Evolutionary conservation across 2,888 invertebrate species (phyloP).

Genomic region (Pachycephus smyrnensis): DNA sequence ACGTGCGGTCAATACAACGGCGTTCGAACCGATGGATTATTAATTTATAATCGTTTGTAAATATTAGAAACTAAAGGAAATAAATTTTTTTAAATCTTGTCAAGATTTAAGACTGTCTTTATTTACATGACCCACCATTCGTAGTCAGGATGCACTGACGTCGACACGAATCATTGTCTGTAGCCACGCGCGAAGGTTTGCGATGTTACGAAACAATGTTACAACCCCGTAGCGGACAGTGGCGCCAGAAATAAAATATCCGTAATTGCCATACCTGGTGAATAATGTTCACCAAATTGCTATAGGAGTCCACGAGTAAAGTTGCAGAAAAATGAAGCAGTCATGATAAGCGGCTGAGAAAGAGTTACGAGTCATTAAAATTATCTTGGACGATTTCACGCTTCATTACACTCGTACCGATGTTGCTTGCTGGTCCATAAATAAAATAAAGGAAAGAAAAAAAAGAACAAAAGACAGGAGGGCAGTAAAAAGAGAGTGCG

Average conservation of each 20-base stretch:
- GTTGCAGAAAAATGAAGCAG: not conserved
- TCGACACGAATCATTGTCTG: not conserved
- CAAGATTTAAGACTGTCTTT: not conserved
- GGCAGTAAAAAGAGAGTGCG: not conserved
- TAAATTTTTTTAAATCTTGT: slow-evolving; percentile 50
- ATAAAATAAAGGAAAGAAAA: not conserved
- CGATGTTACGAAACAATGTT: not conserved
- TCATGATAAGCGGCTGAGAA: not conserved
- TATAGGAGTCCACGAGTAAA: not conserved
- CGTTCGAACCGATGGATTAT: slow-evolving; percentile 51
- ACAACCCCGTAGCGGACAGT: not conserved
- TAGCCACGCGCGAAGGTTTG: not conserved
- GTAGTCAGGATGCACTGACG: not conserved
- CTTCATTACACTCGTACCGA: not conserved
- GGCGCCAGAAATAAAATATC: not conserved
- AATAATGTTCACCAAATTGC: not conserved
- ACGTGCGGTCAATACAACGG: not conserved
- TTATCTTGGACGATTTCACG: not conserved
- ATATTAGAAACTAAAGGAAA: slow-evolving; percentile 61
- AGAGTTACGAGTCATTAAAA: not conserved
- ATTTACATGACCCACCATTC: not conserved
- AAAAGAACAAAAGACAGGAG: not conserved
- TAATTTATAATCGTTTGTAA: slow-evolving; percentile 62
- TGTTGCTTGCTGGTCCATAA: not conserved
- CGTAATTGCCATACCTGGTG: not conserved